Evolutionary conservation across 2,888 invertebrate genomes (phyloP).

Genomic region (Xylocampa areola): DNA sequence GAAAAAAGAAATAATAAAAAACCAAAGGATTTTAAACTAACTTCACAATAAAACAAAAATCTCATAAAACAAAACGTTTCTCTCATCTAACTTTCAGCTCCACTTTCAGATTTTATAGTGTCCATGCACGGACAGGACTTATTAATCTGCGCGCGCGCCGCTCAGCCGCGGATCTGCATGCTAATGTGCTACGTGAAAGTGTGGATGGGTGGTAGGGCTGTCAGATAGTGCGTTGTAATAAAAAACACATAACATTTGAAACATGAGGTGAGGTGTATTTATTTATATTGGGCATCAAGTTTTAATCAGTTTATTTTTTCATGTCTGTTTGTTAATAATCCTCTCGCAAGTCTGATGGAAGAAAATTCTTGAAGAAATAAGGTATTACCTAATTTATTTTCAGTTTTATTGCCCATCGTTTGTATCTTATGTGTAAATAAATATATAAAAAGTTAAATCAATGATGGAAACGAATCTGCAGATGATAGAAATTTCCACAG

Average conservation of each 20-base stretch:
- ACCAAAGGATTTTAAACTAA: constrained; percentile 1
- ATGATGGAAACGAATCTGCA: too few relatives aligned
- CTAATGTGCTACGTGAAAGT: constrained; percentile 56
- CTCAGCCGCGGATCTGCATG: constrained; percentile 47
- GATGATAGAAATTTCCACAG: too few relatives aligned
- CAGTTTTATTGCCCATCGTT: too few relatives aligned
- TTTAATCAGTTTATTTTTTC: too few relatives aligned
- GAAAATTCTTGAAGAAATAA: too few relatives aligned
- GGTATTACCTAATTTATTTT: too few relatives aligned
- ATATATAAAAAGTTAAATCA: too few relatives aligned
- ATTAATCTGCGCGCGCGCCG: constrained; percentile 49
- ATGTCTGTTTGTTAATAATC: too few relatives aligned
- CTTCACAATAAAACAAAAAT: constrained; percentile 17
- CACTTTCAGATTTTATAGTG: constrained; percentile 60
- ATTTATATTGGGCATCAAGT: too few relatives aligned
- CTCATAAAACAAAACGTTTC: constrained; percentile 51
- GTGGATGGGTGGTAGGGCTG: constrained; percentile 33
- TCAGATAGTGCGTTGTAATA: not conserved
- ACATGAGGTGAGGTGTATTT: too few relatives aligned
- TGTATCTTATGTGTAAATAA: too few relatives aligned
- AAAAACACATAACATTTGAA: not conserved
- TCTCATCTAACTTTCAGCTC: constrained; percentile 46
- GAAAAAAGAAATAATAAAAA: not conserved
- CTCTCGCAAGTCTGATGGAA: too few relatives aligned
- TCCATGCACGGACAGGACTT: constrained; percentile 56